These are phyloP conservation scores for Diceros bicornis DNA, from an alignment of 2,797 vertebrate species.

Conservation along the genomic window DNA sequence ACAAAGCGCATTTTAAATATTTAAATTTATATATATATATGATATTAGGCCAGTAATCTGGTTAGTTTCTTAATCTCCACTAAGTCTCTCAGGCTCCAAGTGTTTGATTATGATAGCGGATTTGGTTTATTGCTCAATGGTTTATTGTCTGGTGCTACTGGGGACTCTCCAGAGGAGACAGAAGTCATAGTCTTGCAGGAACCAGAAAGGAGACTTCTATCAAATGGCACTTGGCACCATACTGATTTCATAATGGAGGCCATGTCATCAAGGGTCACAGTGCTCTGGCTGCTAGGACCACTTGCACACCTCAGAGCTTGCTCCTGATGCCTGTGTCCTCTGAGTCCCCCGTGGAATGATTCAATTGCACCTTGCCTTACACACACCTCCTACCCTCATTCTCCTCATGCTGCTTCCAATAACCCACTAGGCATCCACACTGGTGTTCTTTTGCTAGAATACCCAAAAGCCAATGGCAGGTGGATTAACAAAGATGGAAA, in stretches of 20 bases:
- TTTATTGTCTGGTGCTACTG: background rate
- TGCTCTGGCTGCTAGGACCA: background rate
- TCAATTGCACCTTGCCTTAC: fast-evolving
- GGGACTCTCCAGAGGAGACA: background rate
- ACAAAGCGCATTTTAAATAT: background rate
- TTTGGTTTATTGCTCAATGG: background rate
- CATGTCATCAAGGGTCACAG: background rate
- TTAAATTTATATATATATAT: background rate
- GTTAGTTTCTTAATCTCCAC: background rate
- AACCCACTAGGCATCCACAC: fast-evolving
- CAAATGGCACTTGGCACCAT: fast-evolving
- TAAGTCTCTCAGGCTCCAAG: background rate
- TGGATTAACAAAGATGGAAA: background rate
- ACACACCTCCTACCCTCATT: background rate
- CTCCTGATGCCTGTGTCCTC: fast-evolving
- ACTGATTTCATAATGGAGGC: background rate
- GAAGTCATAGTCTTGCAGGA: background rate
- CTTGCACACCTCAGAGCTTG: fast-evolving
- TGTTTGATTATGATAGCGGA: background rate
- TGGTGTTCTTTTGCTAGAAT: too few relatives aligned
- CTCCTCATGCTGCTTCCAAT: fast-evolving
- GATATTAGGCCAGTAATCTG: too few relatives aligned
- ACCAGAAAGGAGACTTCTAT: background rate
- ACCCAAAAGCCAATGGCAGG: background rate
- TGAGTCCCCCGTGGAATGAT: fast-evolving